Evolutionary conservation across 2,888 invertebrate species (phyloP), one percentile per base, ranked within the genome.

Genomic region (Mongoloraphidia duomilia): DNA sequence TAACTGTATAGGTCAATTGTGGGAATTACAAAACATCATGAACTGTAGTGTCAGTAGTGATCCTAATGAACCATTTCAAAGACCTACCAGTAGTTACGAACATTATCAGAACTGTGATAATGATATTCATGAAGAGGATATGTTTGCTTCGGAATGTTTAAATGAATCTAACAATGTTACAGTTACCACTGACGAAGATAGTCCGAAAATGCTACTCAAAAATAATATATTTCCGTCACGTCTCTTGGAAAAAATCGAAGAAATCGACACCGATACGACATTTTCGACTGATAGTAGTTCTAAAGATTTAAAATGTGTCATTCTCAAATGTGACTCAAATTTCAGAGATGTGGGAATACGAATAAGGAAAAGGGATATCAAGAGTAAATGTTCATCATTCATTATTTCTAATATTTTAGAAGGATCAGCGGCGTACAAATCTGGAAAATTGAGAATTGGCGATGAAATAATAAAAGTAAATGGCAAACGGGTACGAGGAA

Each of bases 401-500:
- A 61, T 70, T 52, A 70, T 76, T 47, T 66, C 69, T 8, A 65
- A 66, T 47, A 71, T 77, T 54, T 63, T 69, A 52, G 66, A 69
- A 36, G 70, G 68, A 52, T 73, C 74, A 41, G 63, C 68, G 40
- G 72, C 74, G 9, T 65, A 69, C 57, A 70, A 70, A 75, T 75
- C 63, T 64, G 87, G 88, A 14, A 76, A 86, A 58, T 73, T 94
- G 52, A 75, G 80, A 59, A 76, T 88, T 50, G 90, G 90, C 11
- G 93, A 93, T 67, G 89, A 92, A 73, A 84, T 93, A 54, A 82
- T 92, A 10, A 86, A 88, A 67, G 85, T 91, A 34, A 92, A 92
- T 65, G 90, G 90, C 9, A 79, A 78, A 60, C 79, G 87, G 54
- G 68, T 93, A 51, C 76, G 84, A 53, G 86, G 85, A 1, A 72